Percentiles rank a stretch among this genome's conserved stretches.
These are phyloP conservation scores for Cantharis nigra DNA, from an alignment of 2,888 invertebrate species.

Conservation along the genomic window DNA sequence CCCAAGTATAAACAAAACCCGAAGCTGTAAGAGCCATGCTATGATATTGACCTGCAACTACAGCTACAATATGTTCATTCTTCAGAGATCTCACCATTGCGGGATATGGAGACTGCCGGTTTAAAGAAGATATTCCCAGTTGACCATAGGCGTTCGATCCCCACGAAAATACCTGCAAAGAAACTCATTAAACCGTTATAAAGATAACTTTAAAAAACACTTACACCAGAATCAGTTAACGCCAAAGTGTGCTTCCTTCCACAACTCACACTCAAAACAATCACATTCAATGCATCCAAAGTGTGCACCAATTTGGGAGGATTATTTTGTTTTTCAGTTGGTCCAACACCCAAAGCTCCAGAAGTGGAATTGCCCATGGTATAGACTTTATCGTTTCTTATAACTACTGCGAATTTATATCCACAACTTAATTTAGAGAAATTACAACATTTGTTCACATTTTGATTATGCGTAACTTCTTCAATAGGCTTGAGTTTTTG, in stretches of 20 bases:
- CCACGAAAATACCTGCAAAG: constrained; percentile 70
- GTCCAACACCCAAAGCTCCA: constrained; percentile 63
- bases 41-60: constrained; percentile 90
- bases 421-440: constrained; percentile 61
- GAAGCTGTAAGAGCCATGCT: constrained; percentile 78
- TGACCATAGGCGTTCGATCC: constrained; percentile 87
- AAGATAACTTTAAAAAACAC: background rate
- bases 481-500: constrained; percentile 42
- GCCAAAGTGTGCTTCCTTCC: constrained; percentile 86
- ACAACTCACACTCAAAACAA: constrained; percentile 79
- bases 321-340: constrained; percentile 59
- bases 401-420: constrained; percentile 64
- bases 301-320: constrained; percentile 60
- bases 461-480: constrained; percentile 30
- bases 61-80: constrained; percentile 61
- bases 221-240: constrained; percentile 87
- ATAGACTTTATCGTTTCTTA: constrained; percentile 64
- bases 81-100: constrained; percentile 61
- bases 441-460: constrained; percentile 52
- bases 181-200: background rate
- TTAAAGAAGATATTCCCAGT: constrained; percentile 70
- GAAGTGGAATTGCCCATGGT: constrained; percentile 66
- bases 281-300: constrained; percentile 66
- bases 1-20: constrained; percentile 88
- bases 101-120: constrained; percentile 69